Evolutionary conservation across 2,113 vertebrate species (phyloP).

Genomic region (Hydropotes inermis): DNA sequence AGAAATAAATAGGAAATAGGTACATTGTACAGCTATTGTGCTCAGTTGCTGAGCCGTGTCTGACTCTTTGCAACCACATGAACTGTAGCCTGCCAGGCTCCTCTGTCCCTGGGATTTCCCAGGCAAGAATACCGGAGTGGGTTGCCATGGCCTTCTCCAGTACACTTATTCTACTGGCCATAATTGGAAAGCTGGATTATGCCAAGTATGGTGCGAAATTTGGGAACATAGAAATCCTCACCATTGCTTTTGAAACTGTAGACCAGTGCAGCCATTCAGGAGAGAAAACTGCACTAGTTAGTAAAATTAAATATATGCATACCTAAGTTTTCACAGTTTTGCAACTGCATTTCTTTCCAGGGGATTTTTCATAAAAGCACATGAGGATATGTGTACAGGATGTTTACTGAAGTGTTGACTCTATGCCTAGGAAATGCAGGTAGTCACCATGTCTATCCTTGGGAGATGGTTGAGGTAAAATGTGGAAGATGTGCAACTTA

Average conservation of each 20-base stretch:
- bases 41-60: not conserved
- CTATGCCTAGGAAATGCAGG: not conserved
- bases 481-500: not conserved
- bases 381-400: not conserved
- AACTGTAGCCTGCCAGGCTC: not conserved
- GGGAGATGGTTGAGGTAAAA: not conserved
- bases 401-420: not conserved
- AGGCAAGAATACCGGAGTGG: not conserved
- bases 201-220: not conserved
- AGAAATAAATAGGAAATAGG: not conserved
- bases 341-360: not conserved
- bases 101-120: not conserved
- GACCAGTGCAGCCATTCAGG: not conserved
- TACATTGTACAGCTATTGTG: not conserved
- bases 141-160: not conserved
- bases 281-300: not conserved
- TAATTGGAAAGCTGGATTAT: not conserved
- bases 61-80: not conserved
- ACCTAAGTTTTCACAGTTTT: not conserved
- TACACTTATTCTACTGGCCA: not conserved
- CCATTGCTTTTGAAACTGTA: not conserved
- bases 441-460: not conserved
- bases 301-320: not conserved
- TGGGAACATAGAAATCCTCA: not conserved
- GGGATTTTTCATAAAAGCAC: not conserved